Evolutionary conservation across 2,888 invertebrate genomes (phyloP), one percentile per base, ranked within the genome.

Genomic region (Congeria kusceri): DNA sequence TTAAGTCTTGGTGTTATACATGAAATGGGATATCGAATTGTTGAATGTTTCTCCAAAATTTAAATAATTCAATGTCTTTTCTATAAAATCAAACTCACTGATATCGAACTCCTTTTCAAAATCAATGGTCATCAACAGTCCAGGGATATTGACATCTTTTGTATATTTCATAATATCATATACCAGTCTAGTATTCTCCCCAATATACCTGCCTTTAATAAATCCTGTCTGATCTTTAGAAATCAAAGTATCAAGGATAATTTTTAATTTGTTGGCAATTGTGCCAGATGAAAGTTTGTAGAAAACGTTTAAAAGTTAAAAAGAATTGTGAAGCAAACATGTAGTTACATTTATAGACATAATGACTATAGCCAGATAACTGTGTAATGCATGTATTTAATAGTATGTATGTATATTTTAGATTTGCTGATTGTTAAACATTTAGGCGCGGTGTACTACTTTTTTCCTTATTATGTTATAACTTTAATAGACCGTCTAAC

Each of bases 21-120:
- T 20, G 57, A 78, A 74, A 23, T 56, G 18, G 15, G 15, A 29
- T 3, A 67, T 61, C 67, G 71, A 80, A 62, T 58, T 53, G 44
- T 1, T 64, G 23, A 81, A 61, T 7, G 20, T 32, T 39, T 18
- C 2, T 11, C 78, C 77, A 78, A 77, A 80, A 5, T 59, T 59
- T 53, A 66, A 77, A 18, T 74, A 59, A 7, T 58, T 15, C 20
- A 77, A 28, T 32, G 25, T 61, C 29, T 76, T 77, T 15, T 62
- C 28, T 13, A 83, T 61, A 56, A 66, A 75, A 13, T 46, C 49
- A 63, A 62, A 83, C 3, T 66, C 66, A 0, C 80, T 4, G 20
- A 71, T 66, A 56, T 83, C 77, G 68, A 83, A 83, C 9, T 71
- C 72, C 39, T 77, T 77, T 59, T 74, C 82, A 64, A 77, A 80